phyloP scores from a whole-genome alignment of 2,797 vertebrate genomes.

The Menidia menidia region DNA sequence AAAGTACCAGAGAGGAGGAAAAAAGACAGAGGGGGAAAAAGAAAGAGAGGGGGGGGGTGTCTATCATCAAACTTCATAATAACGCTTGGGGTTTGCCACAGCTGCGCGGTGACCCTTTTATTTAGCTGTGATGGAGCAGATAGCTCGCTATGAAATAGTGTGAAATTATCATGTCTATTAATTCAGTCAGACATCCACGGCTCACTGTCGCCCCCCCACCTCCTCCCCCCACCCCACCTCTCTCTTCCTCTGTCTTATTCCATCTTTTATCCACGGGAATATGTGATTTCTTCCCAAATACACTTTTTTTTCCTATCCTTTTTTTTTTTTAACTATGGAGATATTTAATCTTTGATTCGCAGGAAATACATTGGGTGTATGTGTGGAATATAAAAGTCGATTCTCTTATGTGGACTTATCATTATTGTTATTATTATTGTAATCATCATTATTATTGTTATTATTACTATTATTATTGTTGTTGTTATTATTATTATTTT shows the following conservation, averaged over 20 bases:
- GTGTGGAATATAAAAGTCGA: conserved; percentile 11
- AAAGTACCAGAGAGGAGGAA: conserved; percentile 83
- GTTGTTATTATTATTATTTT: no score
- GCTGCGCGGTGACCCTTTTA: conserved; percentile 97
- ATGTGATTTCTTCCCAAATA: conserved; percentile 87
- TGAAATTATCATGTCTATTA: conserved; percentile 99
- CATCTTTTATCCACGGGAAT: conserved; percentile 85
- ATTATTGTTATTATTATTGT: no score
- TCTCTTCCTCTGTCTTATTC: conserved; percentile 58
- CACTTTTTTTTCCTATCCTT: conserved; percentile 38
- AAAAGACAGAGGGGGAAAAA: conserved; percentile 69
- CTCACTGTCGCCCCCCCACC: conserved; percentile 70
- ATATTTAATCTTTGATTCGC: conserved; percentile 76
- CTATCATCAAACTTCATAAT: conserved; percentile 95
- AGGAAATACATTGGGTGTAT: conserved; percentile 64
- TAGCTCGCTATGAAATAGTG: conserved; percentile 93
- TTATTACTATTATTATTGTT: no score
- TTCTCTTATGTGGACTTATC: background rate
- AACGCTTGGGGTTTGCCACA: conserved; percentile 90
- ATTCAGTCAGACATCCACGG: conserved; percentile 91
- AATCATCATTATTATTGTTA: no score
- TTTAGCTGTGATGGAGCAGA: conserved; percentile 91
- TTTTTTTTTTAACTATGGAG: conserved; percentile 52
- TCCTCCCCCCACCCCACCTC: conserved; percentile 43
- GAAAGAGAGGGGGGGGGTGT: conserved; percentile 62